These are phyloP conservation scores for Epicampocera succincta DNA, from an alignment of 2,888 invertebrate genomes.

Conservation along the genomic window DNA sequence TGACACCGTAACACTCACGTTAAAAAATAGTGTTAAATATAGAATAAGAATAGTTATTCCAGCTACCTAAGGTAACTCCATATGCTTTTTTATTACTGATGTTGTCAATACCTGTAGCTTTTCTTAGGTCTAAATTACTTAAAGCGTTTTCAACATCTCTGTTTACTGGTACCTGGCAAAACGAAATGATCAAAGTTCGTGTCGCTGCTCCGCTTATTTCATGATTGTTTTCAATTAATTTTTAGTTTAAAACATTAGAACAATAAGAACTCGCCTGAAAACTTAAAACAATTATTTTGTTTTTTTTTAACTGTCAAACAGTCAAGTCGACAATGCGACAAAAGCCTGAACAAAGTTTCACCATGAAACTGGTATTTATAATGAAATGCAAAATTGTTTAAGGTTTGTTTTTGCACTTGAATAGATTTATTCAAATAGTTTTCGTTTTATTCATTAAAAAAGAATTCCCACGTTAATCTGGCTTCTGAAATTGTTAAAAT, in stretches of 20 bases:
- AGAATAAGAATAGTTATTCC: no score
- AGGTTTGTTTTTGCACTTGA: neutral
- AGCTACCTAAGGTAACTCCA: no score
- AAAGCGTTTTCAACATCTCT: no score
- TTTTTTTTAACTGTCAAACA: constrained; percentile 2
- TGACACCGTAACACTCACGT: no score
- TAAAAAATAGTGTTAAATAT: no score
- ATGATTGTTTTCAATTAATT: neutral
- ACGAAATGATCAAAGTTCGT: no score
- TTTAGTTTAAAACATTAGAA: neutral
- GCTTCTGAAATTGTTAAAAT: neutral
- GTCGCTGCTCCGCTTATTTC: no score
- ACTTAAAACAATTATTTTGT: neutral
- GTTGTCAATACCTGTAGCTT: no score
- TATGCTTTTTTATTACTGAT: no score
- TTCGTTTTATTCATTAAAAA: neutral
- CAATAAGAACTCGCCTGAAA: constrained; percentile 8
- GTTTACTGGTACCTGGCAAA: no score
- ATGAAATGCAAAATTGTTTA: neutral
- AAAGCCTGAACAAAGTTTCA: neutral
- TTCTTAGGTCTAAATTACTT: no score
- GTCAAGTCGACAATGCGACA: neutral
- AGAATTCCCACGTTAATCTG: neutral
- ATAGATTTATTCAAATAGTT: neutral
- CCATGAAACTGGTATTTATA: neutral